Conservation (phyloP, 2,888 invertebrate species). For the Galerucella nymphaeae region DNA sequence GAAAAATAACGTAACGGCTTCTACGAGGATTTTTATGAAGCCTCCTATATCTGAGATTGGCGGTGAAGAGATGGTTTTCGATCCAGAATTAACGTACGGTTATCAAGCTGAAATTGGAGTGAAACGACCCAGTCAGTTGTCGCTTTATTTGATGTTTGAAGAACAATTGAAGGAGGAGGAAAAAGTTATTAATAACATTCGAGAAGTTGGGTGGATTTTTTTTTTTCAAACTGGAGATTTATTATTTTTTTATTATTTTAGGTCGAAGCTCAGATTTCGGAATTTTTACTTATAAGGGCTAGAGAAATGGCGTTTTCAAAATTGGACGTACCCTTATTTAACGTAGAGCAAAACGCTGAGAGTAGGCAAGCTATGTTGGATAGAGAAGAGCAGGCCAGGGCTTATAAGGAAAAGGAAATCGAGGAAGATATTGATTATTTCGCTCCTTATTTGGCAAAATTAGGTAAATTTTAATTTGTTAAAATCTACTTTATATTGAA, state of each 20-base stretch:
- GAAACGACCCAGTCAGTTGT: slow-evolving; percentile 70
- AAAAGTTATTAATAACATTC: slow-evolving; percentile 68
- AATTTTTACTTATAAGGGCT: slow-evolving; percentile 65
- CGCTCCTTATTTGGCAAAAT: slow-evolving; percentile 72
- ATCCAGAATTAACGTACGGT: slow-evolving; percentile 71
- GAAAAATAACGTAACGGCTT: slow-evolving; percentile 71
- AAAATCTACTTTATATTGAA: neutral
- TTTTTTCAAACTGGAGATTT: no score
- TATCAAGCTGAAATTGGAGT: slow-evolving; percentile 76
- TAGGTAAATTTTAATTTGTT: no score
- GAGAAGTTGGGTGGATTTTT: slow-evolving; percentile 62
- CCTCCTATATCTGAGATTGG: slow-evolving; percentile 77
- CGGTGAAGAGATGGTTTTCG: slow-evolving; percentile 63
- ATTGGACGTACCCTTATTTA: slow-evolving; percentile 68
- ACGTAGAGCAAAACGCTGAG: slow-evolving; percentile 68
- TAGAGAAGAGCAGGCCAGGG: slow-evolving; percentile 67
- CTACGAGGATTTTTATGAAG: slow-evolving; percentile 74
- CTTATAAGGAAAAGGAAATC: slow-evolving; percentile 70
- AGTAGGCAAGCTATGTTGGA: slow-evolving; percentile 66
- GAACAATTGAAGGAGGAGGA: slow-evolving; percentile 74
- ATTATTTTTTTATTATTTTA: no score
- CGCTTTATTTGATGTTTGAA: slow-evolving; percentile 73
- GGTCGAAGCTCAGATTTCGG: slow-evolving; percentile 57
- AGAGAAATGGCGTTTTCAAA: slow-evolving; percentile 66
- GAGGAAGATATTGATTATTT: slow-evolving; percentile 73